Percentiles rank a stretch among this genome's conserved stretches.
These are phyloP conservation scores for Cataglyphis livida DNA, from an alignment of 2,888 invertebrate species.

Conservation along the genomic window DNA sequence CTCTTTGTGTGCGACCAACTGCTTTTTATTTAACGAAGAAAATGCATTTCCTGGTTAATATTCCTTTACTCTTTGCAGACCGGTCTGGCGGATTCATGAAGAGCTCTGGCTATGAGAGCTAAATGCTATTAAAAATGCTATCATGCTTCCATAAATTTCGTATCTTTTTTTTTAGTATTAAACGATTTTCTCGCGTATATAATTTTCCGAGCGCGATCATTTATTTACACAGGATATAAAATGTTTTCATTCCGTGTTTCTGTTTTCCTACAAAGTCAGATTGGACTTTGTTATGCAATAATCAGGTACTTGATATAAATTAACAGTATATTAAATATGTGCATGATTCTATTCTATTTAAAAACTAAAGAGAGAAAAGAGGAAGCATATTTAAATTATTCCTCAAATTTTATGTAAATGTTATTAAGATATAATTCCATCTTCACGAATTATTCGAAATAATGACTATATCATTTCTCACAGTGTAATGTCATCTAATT, in stretches of 20 bases:
- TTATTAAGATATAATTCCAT: not conserved
- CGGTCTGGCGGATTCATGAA: not conserved
- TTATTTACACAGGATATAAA: not conserved
- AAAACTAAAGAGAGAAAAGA: not conserved
- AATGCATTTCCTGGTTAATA: slow-evolving; percentile 43
- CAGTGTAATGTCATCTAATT: not conserved
- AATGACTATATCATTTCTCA: not conserved
- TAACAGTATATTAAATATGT: not conserved
- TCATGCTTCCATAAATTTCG: slow-evolving; percentile 9
- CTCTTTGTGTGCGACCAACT: slow-evolving; percentile 5
- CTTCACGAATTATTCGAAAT: not conserved
- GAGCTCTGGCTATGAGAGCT: not conserved
- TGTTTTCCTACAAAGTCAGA: not conserved
- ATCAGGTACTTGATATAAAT: not conserved
- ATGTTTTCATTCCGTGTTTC: not conserved
- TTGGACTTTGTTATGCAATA: not conserved
- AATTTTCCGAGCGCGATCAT: not conserved
- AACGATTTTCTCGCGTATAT: slow-evolving; percentile 1
- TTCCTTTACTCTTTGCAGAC: slow-evolving; percentile 38
- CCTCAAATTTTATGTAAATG: not conserved
- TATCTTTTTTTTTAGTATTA: slow-evolving; percentile 9
- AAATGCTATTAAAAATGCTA: slow-evolving; percentile 27
- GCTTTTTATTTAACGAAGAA: slow-evolving; percentile 38
- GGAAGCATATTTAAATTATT: not conserved
- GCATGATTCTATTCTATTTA: not conserved